A percentile compares a stretch with the other conserved stretches of the same genome.
Evolutionary conservation across 1,140 invertebrate species (phyloP).

Genomic region (Bombus breviceps): DNA sequence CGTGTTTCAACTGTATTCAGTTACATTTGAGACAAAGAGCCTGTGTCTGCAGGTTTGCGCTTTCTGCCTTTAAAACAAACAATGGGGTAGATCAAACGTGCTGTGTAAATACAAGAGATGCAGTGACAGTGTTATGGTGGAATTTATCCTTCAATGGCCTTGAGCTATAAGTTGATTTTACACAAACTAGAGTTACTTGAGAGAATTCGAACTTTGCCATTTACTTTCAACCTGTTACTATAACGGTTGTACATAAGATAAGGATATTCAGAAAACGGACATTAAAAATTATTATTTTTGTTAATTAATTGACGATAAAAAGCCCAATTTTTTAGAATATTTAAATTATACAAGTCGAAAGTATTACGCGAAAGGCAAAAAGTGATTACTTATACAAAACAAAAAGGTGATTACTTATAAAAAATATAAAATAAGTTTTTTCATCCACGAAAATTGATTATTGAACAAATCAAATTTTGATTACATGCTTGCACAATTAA

Average conservation of each 20-base stretch:
- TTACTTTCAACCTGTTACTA: not conserved
- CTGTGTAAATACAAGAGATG: not conserved
- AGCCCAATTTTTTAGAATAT: not conserved
- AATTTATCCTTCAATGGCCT: slow-evolving; percentile 12
- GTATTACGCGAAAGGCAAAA: not conserved
- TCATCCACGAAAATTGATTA: not conserved
- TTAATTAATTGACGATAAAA: not conserved
- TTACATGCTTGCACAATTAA: not conserved
- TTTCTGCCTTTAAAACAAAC: slow-evolving; percentile 10
- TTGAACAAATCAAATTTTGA: not conserved
- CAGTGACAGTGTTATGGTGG: not conserved
- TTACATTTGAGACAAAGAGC: slow-evolving; percentile 7
- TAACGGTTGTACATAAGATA: not conserved
- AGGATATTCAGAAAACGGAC: not conserved
- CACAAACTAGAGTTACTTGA: not conserved
- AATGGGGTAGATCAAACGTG: not conserved
- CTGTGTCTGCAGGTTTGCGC: not conserved
- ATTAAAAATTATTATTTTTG: not conserved
- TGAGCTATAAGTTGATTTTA: slow-evolving; percentile 7
- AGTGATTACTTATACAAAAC: no score
- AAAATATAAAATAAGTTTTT: not conserved
- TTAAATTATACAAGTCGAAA: not conserved
- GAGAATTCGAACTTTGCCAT: not conserved
- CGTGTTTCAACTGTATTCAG: not conserved
- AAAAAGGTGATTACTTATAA: no score